Percentiles rank a stretch among this genome's conserved stretches.
phyloP scores from a whole-genome alignment of 2,888 invertebrate species.

The Acronicta aceris region DNA sequence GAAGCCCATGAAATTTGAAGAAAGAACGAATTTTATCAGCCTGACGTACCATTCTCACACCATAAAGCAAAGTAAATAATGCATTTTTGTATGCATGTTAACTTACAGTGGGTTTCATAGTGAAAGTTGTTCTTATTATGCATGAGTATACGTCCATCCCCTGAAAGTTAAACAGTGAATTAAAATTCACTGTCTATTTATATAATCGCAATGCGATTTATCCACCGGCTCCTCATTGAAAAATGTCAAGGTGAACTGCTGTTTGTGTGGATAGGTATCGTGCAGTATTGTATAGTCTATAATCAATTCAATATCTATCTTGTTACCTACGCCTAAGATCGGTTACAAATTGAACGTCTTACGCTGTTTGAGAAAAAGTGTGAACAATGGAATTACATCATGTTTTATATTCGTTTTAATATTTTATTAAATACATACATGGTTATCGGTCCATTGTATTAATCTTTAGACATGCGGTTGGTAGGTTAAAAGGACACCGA shows the following conservation, averaged over 20 bases:
- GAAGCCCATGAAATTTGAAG: too few species aligned
- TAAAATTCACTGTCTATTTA: too few species aligned
- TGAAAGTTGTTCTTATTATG: too few species aligned
- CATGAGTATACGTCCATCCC: too few species aligned
- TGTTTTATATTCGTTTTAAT: conserved; percentile 10
- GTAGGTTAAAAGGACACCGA: not conserved
- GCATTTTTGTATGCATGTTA: too few species aligned
- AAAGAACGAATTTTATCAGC: too few species aligned
- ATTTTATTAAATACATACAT: conserved; percentile 6
- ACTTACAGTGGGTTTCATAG: too few species aligned
- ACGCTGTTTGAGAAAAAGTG: conserved; percentile 8
- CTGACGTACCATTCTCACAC: too few species aligned
- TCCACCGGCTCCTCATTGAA: conserved; percentile 1
- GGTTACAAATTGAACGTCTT: conserved; percentile 1
- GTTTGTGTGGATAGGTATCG: not conserved
- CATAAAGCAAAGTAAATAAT: too few species aligned
- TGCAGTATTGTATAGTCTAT: not conserved
- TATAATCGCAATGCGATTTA: not conserved
- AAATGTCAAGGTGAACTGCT: conserved; percentile 6
- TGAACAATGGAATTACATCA: conserved; percentile 27
- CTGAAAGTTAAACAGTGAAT: too few species aligned
- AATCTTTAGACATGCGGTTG: not conserved
- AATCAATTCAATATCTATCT: not conserved
- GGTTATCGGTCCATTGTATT: conserved; percentile 5
- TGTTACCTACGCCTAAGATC: not conserved